Conservation (phyloP, 2,888 invertebrate genomes). For the Hemaris fuciformis region DNA sequence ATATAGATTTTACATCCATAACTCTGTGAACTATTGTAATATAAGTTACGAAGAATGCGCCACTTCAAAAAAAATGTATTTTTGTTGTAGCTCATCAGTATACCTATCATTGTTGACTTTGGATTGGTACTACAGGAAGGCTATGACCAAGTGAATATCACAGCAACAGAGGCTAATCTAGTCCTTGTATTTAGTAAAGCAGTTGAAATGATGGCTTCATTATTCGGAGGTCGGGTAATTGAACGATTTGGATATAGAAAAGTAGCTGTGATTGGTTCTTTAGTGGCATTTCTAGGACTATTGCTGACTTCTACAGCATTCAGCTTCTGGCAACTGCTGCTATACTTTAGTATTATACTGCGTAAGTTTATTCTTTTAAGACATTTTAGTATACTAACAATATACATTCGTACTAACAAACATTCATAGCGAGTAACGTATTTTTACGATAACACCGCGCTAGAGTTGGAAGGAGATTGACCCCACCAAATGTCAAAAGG, state of each 20-base stretch:
- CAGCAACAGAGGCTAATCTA: slow-evolving; percentile 82
- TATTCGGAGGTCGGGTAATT: slow-evolving; percentile 84
- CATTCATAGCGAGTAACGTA: not conserved
- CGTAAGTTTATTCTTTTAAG: too few relatives aligned
- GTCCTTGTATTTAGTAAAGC: slow-evolving; percentile 86
- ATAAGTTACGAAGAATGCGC: too few relatives aligned
- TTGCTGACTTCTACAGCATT: slow-evolving; percentile 80
- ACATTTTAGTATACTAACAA: too few relatives aligned
- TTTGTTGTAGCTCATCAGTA: slow-evolving; percentile 68
- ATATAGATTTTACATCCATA: too few relatives aligned
- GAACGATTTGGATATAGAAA: slow-evolving; percentile 84
- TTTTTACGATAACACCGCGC: too few relatives aligned
- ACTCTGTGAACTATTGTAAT: too few relatives aligned
- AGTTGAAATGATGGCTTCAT: slow-evolving; percentile 84
- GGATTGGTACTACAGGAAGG: slow-evolving; percentile 85
- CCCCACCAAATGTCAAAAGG: too few relatives aligned
- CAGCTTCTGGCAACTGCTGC: slow-evolving; percentile 81
- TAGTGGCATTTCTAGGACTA: slow-evolving; percentile 79
- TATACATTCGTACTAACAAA: too few relatives aligned
- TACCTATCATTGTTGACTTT: slow-evolving; percentile 84
- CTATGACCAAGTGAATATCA: slow-evolving; percentile 78
- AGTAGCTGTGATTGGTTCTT: slow-evolving; percentile 80
- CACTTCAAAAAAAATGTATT: not conserved
- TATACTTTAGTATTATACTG: slow-evolving; percentile 85
- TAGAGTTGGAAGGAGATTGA: too few relatives aligned